A percentile compares a stretch with the other conserved stretches of the same genome.
Evolutionary conservation across 2,113 vertebrate species (phyloP).

Genomic region (Serilophus lunatus): DNA sequence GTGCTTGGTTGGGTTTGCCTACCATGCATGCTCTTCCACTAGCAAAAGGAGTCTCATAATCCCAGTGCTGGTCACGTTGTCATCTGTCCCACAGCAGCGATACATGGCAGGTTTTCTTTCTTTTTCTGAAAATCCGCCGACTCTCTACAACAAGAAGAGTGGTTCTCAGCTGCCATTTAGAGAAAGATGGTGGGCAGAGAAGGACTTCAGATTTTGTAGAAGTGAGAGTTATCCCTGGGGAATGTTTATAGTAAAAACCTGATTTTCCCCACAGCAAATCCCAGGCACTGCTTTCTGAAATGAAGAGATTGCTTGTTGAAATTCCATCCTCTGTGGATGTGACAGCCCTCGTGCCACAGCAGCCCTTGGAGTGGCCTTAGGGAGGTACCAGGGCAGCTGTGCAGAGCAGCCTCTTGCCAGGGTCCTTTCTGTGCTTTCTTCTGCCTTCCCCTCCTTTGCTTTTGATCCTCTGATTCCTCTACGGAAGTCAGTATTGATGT

Average conservation of each 20-base stretch:
- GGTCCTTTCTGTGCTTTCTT: background rate
- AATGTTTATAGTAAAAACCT: background rate
- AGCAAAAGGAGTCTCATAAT: background rate
- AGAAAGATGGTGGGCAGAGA: background rate
- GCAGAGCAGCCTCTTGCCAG: background rate
- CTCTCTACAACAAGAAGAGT: no score
- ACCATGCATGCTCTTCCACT: accelerated
- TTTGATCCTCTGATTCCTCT: background rate
- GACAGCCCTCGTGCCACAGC: background rate
- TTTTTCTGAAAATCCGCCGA: background rate
- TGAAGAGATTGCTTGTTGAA: background rate
- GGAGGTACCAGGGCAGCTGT: background rate
- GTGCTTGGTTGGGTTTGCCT: background rate
- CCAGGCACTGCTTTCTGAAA: background rate
- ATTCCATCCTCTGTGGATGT: background rate
- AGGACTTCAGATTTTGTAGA: background rate
- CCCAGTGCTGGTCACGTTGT: background rate
- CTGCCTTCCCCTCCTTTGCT: background rate
- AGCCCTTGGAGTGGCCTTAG: accelerated
- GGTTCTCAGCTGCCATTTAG: background rate
- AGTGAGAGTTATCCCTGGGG: background rate
- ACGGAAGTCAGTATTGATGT: background rate
- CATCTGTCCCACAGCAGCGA: background rate
- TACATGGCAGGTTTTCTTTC: background rate
- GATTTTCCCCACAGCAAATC: background rate